Conservation (phyloP, 2,113 vertebrate species). For the Crotalus helleri region DNA sequence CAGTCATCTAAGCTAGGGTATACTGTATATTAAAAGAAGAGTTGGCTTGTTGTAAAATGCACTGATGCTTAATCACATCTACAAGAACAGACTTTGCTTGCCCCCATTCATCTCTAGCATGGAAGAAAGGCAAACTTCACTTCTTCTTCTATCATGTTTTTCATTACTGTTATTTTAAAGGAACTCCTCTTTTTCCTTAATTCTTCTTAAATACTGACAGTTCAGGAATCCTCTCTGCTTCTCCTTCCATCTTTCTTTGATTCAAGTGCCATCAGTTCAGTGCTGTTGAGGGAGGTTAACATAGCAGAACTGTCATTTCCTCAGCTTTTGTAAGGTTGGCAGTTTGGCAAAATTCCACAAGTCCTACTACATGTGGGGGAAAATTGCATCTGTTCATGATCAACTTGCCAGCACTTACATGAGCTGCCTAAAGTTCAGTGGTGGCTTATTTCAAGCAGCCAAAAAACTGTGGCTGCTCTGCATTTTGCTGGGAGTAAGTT, state of each 20-base stretch:
- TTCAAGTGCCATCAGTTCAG: neutral
- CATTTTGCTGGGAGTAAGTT: neutral
- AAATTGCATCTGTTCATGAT: neutral
- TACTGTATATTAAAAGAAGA: neutral
- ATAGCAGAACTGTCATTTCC: neutral
- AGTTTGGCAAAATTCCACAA: neutral
- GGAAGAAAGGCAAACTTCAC: neutral
- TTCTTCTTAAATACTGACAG: neutral
- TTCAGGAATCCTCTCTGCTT: neutral
- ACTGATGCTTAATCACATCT: neutral
- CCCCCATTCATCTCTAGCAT: neutral
- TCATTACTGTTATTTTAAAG: neutral
- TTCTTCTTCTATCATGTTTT: neutral
- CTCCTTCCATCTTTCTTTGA: neutral
- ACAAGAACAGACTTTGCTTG: neutral
- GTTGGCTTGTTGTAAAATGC: neutral
- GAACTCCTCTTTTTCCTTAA: neutral
- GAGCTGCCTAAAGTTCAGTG: neutral
- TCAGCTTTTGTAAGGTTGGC: neutral
- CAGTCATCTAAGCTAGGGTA: neutral
- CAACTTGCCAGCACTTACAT: neutral
- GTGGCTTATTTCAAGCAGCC: neutral
- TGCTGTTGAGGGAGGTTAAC: neutral
- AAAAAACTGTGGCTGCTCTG: neutral
- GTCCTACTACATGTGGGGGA: neutral